Evolutionary conservation across 2,113 vertebrate species (phyloP), one percentile per base, ranked within the genome.

Genomic region (Malurus cyaneus): DNA sequence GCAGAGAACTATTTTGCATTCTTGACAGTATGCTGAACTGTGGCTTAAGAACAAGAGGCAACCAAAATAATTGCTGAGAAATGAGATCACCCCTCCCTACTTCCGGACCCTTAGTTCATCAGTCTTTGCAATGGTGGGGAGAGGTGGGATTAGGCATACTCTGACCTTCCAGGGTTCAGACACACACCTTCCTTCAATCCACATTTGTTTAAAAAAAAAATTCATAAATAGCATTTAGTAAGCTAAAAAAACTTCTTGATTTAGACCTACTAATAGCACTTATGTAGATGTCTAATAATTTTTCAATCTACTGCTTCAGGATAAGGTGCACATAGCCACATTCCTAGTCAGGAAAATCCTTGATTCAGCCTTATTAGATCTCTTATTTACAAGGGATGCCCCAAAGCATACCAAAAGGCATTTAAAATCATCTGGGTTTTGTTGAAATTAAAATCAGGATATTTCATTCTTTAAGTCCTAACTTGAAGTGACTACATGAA

Each of bases 311-410:
- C 16, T 42, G 3, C 11, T 23, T 80, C 20, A 34, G 21, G 11
- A 18, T 24, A 42, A 32, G 42, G 10, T 1, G 3, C 10, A 42
- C 5, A 8, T 6, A 9, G 23, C 1, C 11, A 20, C 32, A 71
- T 29, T 74, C 18, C 13, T 39, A 32, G 18, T 24, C 28, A 84
- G 11, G 11, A 14, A 56, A 76, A 69, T 17, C 9, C 42, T 52
- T 64, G 5, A 49, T 7, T 24, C 41, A 21, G 8, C 6, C 47
- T 82, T 60, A 5, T 34, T 31, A 76, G 7, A 29, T 21, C 15
- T 81, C 79, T 42, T 49, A 56, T 11, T 67, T 44, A 44, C 3
- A 69, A 12, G 7, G 4, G 7, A 9, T 12, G 5, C 12, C 31
- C 17, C 21, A 84, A 65, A 73, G 41, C 18, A 86, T 12, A 41